These are phyloP conservation scores for Tetrao urogallus DNA, from an alignment of 2,113 vertebrate genomes.

Conservation along the genomic window DNA sequence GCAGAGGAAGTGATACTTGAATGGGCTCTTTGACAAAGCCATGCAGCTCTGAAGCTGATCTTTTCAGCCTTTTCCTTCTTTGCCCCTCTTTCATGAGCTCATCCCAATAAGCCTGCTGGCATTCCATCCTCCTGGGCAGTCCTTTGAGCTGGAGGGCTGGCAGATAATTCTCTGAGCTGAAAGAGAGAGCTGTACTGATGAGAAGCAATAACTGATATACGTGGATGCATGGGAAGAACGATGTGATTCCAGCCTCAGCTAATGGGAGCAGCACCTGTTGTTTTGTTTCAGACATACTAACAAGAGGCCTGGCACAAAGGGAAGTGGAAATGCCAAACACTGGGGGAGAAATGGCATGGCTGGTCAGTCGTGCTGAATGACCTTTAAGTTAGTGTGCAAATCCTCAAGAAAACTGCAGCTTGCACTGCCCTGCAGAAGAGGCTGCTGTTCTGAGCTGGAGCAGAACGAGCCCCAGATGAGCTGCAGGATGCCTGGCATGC, in stretches of 20 bases:
- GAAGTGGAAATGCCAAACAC: background rate
- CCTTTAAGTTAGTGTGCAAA: background rate
- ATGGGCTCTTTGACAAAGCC: background rate
- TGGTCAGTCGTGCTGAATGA: background rate
- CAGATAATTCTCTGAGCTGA: background rate
- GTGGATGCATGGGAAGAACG: background rate
- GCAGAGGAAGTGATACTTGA: constrained; percentile 71
- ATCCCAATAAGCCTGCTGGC: background rate
- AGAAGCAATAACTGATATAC: background rate
- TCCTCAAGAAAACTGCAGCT: background rate
- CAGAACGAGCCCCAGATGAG: background rate
- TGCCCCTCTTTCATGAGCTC: background rate
- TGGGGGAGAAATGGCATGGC: background rate
- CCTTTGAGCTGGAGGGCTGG: background rate
- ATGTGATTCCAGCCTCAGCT: background rate
- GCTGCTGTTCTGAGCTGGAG: background rate
- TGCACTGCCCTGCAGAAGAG: background rate
- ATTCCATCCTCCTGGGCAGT: background rate
- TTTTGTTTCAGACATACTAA: background rate
- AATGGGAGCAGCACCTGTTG: rapidly evolving
- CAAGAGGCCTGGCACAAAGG: background rate
- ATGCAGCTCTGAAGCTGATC: background rate
- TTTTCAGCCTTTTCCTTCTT: background rate
- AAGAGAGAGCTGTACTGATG: background rate
- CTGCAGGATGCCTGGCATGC: background rate